A percentile compares a stretch with the other conserved stretches of the same genome.
Conservation (phyloP, 2,113 vertebrate species). For the Amazona vittata region DNA sequence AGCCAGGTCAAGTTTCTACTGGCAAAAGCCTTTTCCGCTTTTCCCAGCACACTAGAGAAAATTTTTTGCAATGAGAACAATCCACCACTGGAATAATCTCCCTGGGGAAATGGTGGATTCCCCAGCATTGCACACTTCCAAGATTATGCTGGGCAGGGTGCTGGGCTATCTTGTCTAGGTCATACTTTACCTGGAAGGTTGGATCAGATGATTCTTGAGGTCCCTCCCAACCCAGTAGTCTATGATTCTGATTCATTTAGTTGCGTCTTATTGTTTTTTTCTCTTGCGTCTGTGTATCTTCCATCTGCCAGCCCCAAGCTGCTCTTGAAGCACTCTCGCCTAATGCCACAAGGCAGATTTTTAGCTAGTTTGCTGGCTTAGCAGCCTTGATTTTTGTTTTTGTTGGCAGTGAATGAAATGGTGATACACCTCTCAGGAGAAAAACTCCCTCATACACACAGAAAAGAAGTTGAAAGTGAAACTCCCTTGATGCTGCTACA, state of each 20-base stretch:
- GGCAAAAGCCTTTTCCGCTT: neutral
- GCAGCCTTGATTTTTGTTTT: neutral
- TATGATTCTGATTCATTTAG: neutral
- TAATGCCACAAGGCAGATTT: neutral
- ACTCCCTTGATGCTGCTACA: neutral
- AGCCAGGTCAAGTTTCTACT: neutral
- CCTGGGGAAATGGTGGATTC: neutral
- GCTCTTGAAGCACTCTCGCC: neutral
- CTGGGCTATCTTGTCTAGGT: neutral
- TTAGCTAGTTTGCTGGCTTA: neutral
- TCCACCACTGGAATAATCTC: neutral
- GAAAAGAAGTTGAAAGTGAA: neutral
- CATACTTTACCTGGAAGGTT: neutral
- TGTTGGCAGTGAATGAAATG: neutral
- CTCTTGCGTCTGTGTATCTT: neutral
- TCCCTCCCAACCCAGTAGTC: neutral
- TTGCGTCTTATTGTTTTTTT: neutral
- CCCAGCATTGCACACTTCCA: neutral
- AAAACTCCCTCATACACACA: neutral
- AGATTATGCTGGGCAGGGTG: neutral
- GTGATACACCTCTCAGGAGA: neutral
- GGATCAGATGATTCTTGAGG: neutral
- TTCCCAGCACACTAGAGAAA: neutral
- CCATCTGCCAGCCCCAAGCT: neutral
- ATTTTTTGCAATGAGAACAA: neutral